These are phyloP conservation scores for Apis cerana DNA, from an alignment of 1,140 invertebrate species.

Conservation along the genomic window DNA sequence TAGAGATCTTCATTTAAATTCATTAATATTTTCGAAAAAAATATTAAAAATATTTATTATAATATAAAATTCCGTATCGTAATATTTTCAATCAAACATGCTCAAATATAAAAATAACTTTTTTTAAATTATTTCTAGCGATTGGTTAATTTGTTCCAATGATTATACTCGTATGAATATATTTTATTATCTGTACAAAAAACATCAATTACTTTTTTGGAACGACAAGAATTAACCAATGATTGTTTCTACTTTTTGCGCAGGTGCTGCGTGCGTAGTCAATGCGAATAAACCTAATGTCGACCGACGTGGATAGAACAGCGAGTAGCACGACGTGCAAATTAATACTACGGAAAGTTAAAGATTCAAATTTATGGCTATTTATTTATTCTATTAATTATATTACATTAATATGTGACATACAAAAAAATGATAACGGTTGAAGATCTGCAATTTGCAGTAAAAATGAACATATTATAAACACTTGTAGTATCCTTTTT, in stretches of 20 bases:
- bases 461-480: conserved; percentile 33
- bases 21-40: too few relatives aligned
- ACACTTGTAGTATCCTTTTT: conserved; percentile 39
- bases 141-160: conserved; percentile 1
- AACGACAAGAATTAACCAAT: conserved; percentile 25
- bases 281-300: conserved; percentile 46
- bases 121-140: conserved; percentile 1
- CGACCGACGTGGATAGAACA: conserved; percentile 41
- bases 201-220: conserved; percentile 11
- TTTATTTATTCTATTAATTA: not conserved
- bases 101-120: too few relatives aligned
- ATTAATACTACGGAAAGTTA: conserved; percentile 15
- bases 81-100: too few relatives aligned
- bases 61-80: not conserved
- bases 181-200: not conserved
- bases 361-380: conserved; percentile 3
- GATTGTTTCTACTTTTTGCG: conserved; percentile 26
- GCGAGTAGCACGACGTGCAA: conserved; percentile 30
- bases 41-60: too few relatives aligned
- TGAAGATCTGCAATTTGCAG: conserved; percentile 27
- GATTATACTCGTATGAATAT: too few relatives aligned
- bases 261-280: conserved; percentile 30
- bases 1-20: too few relatives aligned
- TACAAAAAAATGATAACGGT: conserved; percentile 25
- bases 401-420: conserved; percentile 31